phyloP scores from a whole-genome alignment of 2,888 invertebrate genomes.

The Orgyia antiqua region DNA sequence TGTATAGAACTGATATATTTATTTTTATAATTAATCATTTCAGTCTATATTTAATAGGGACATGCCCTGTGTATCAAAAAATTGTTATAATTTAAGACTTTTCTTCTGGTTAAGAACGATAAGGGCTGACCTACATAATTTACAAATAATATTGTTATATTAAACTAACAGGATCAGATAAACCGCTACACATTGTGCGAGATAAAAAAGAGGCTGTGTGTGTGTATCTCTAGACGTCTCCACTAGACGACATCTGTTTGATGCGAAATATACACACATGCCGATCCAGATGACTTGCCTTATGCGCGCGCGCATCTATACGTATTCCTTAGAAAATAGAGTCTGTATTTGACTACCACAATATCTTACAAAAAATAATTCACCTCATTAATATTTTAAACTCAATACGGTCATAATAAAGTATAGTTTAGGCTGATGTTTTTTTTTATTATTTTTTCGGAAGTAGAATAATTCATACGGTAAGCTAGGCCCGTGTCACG shows the following conservation, averaged over 20 bases:
- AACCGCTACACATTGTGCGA: slow-evolving; percentile 49
- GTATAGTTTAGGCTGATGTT: slow-evolving; percentile 29
- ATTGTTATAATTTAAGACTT: too few species aligned
- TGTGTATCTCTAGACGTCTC: slow-evolving; percentile 16
- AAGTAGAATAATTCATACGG: slow-evolving; percentile 66
- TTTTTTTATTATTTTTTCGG: slow-evolving; percentile 42
- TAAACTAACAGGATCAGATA: slow-evolving; percentile 45
- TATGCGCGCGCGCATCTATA: slow-evolving; percentile 20
- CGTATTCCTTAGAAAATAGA: slow-evolving; percentile 11
- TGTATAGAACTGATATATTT: too few species aligned
- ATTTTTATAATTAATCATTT: too few species aligned
- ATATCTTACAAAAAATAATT: slow-evolving; percentile 4
- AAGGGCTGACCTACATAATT: slow-evolving; percentile 27
- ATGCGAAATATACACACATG: slow-evolving; percentile 66
- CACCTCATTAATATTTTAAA: slow-evolving; percentile 1
- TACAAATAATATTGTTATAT: slow-evolving; percentile 18
- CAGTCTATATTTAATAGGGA: too few species aligned
- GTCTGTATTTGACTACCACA: slow-evolving; percentile 14
- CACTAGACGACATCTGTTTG: slow-evolving; percentile 48
- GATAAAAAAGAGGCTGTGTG: slow-evolving; percentile 37
- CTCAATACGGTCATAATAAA: slow-evolving; percentile 8
- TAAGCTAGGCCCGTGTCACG: slow-evolving; percentile 67
- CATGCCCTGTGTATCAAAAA: too few species aligned
- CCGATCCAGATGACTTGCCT: slow-evolving; percentile 56
- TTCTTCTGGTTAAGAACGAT: too few species aligned